Base-by-base conservation (phyloP, 1,140 invertebrate genomes). In the Zeugodacus cucurbitae region DNA sequence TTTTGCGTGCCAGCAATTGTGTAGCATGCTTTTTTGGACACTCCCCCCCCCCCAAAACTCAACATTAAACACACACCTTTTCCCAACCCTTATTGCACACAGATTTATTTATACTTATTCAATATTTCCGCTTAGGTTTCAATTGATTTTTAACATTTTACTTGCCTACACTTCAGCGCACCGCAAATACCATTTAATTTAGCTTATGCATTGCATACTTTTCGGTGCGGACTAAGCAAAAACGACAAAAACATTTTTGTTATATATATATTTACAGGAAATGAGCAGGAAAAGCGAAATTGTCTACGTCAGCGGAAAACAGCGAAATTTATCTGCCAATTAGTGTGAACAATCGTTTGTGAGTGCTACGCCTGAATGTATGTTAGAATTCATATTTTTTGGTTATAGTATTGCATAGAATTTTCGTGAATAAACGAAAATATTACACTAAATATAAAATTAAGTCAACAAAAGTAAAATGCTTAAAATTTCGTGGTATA, bases 81-180 rank as follows among this genome's bases (percentile, higher is more conserved):
- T 10, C 29, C n/a, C 3, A 8, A 8, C 62, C 10, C 10, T 29
- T 29, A 62, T 29, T 32, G 41, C 34, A 22, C 37, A 37, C 44
- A n/a, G n/a, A 82, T 82, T 82, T 82, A 82, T 82, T 82, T 34
- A 82, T 82, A 54, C 34, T 48, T 26, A 82, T 29, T 44, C n/a
- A n/a, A 26, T 26, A 82, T 48, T 82, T 82, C 74, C 74, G 74
- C n/a, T 82, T 48, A 48, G 41, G 8, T 82, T 82, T 82, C 20
- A 44, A 82, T 82, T 82, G 74, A 82, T 82, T 82, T 44, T 82
- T 82, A 82, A 82, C 41, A 82, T 82, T 82, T 48, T 3, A 41
- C 41, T 82, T 82, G 37, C 37, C 74, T 26, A 48, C 41, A 17
- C 44, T 37, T 48, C 7, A 14, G 41, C 34, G 41, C n/a, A 8